Evolutionary conservation across 2,888 invertebrate genomes (phyloP).

Genomic region (Eledona agricola): DNA sequence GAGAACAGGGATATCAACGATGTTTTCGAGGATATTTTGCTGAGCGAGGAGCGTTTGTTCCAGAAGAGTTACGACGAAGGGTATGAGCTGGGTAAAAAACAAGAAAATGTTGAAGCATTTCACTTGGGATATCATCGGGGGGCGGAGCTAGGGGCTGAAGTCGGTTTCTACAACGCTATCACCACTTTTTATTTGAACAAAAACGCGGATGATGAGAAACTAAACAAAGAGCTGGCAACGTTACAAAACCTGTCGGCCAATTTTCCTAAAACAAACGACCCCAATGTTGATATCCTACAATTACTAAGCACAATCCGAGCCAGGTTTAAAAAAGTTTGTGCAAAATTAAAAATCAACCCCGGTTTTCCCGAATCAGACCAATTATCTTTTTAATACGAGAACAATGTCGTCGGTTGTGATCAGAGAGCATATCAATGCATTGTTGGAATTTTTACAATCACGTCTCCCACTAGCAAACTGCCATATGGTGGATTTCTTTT

Average conservation of each 20-base stretch:
- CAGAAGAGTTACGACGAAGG: constrained; percentile 76
- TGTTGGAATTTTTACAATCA: constrained; percentile 68
- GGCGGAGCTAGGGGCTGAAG: constrained; percentile 77
- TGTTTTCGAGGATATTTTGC: constrained; percentile 74
- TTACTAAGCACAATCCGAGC: constrained; percentile 70
- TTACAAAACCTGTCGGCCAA: constrained; percentile 35
- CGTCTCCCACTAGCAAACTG: constrained; percentile 74
- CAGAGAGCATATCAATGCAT: constrained; percentile 62
- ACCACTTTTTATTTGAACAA: constrained; percentile 64
- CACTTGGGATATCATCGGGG: constrained; percentile 83
- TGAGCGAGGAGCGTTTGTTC: constrained; percentile 74
- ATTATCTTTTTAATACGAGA: constrained; percentile 72
- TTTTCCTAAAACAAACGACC: constrained; percentile 64
- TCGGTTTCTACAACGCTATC: constrained; percentile 77
- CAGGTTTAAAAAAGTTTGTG: constrained; percentile 69
- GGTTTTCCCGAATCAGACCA: constrained; percentile 65
- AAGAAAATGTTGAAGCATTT: constrained; percentile 74
- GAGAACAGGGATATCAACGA: constrained; percentile 75
- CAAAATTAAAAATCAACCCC: constrained; percentile 55
- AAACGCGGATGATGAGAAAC: constrained; percentile 6
- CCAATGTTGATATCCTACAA: constrained; percentile 70
- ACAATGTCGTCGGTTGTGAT: constrained; percentile 48
- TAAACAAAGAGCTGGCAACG: constrained; percentile 45
- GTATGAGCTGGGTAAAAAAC: constrained; percentile 67
- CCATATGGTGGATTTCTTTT: constrained; percentile 81